Evolutionary conservation across 2,888 invertebrate species (phyloP).

Genomic region (Chrysolina oricalcia): DNA sequence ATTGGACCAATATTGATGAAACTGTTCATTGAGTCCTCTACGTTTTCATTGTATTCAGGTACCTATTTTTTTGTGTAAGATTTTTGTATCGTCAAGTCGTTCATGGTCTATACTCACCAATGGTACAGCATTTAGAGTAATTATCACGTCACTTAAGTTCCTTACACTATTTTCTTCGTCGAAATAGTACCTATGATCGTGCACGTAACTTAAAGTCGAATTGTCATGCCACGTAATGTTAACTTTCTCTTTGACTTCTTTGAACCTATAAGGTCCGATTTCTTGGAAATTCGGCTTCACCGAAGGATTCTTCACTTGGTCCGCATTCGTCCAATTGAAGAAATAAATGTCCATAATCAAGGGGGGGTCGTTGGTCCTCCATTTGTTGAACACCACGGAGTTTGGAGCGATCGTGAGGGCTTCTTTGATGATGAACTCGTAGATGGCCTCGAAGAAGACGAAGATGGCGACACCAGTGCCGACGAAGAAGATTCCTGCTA

Average conservation of each 20-base stretch:
- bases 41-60: too few relatives aligned
- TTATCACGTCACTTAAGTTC: constrained; percentile 80
- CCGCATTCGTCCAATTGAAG: constrained; percentile 70
- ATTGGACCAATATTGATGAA: too few relatives aligned
- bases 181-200: constrained; percentile 81
- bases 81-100: too few relatives aligned
- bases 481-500: constrained; percentile 62
- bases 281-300: constrained; percentile 75
- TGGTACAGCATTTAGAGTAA: constrained; percentile 84
- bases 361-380: constrained; percentile 67
- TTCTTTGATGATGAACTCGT: constrained; percentile 61
- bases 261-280: constrained; percentile 79
- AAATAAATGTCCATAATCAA: constrained; percentile 66
- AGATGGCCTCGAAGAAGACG: constrained; percentile 62
- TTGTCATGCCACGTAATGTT: constrained; percentile 84
- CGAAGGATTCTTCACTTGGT: constrained; percentile 74
- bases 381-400: constrained; percentile 64
- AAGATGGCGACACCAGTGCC: constrained; percentile 62
- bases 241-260: constrained; percentile 80
- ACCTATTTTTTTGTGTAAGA: too few relatives aligned
- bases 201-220: constrained; percentile 82
- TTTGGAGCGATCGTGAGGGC: constrained; percentile 60
- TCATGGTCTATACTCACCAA: constrained; percentile 76
- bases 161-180: constrained; percentile 80
- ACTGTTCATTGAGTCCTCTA: too few relatives aligned